Evolutionary conservation across 2,113 vertebrate species (phyloP).

Genomic region (Callipepla squamata): DNA sequence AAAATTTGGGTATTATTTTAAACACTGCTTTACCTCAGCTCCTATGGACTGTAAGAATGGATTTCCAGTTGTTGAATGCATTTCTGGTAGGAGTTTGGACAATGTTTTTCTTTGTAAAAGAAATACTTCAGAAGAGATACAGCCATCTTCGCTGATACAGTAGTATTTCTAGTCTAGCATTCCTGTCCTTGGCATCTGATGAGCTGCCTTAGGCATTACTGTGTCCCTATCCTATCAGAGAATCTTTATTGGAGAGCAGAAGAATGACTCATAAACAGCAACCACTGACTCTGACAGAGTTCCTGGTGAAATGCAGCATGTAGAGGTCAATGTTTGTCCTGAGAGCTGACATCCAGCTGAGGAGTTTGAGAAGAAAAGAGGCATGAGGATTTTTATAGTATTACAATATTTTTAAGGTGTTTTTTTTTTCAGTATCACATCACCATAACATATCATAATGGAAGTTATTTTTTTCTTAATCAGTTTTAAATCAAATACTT

Average conservation of each 20-base stretch:
- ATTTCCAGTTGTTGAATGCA: not conserved
- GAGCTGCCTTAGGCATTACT: too few relatives aligned
- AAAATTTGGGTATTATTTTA: not conserved
- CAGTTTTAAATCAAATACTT: not conserved
- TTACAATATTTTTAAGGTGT: not conserved
- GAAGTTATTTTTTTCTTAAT: not conserved
- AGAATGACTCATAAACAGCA: not conserved
- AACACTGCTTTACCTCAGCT: not conserved
- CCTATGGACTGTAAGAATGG: not conserved
- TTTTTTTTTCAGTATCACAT: not conserved
- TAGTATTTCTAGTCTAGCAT: not conserved
- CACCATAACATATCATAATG: not conserved
- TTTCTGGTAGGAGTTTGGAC: not conserved
- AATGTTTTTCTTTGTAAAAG: not conserved
- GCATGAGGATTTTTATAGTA: not conserved
- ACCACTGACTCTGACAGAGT: not conserved
- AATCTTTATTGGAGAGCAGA: not conserved
- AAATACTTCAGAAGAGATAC: not conserved
- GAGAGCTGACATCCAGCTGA: not conserved
- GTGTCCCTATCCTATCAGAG: not conserved
- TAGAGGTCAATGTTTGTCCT: accelerated
- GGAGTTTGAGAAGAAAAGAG: not conserved
- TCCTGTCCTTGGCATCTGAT: not conserved
- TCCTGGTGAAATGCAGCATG: not conserved
- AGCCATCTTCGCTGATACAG: not conserved